phyloP scores from a whole-genome alignment of 2,888 invertebrate species.

The Seira musarum region DNA sequence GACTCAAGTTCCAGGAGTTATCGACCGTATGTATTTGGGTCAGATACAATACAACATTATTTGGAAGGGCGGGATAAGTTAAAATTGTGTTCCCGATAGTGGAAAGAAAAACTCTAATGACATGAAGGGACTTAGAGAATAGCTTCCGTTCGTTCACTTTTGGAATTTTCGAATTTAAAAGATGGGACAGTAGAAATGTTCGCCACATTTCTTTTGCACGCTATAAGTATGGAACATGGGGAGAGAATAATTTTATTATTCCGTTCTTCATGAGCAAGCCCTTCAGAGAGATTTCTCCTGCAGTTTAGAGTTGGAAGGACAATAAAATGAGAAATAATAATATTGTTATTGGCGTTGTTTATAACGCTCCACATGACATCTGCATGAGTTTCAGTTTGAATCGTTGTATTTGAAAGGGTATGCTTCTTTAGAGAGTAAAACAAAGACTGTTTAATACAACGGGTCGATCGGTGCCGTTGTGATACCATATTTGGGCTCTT shows the following conservation, averaged over 20 bases:
- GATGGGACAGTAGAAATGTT: no score
- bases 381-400: neutral
- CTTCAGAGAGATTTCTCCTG: no score
- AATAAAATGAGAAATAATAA: conserved; percentile 8
- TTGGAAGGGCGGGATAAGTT: neutral
- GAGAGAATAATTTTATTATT: no score
- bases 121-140: neutral
- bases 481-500: neutral
- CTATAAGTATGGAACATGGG: no score
- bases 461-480: no score
- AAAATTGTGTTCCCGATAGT: neutral
- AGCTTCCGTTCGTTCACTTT: neutral
- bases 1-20: neutral
- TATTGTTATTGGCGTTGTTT: conserved; percentile 15
- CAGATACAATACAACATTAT: neutral
- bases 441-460: no score
- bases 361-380: conserved; percentile 8
- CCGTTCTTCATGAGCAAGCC: no score
- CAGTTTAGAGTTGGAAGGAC: neutral
- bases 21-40: neutral
- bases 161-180: no score
- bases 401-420: no score
- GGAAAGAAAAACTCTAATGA: neutral
- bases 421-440: no score
- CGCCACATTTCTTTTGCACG: no score